Conservation (phyloP, 2,113 vertebrate genomes). For the Bubo blakistoni region DNA sequence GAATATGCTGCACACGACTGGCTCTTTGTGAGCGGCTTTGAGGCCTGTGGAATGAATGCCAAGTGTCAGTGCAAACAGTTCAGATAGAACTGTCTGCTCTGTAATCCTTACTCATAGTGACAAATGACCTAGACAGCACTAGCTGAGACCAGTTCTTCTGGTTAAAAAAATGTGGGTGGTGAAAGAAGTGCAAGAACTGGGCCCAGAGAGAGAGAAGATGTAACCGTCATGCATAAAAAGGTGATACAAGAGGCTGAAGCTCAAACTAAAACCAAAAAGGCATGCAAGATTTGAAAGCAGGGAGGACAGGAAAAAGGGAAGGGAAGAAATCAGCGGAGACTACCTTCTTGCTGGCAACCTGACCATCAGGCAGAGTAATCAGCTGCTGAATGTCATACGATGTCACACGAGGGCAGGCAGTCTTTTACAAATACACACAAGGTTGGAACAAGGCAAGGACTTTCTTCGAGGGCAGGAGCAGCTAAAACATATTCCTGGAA, state of each 20-base stretch:
- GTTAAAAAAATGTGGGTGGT: not conserved
- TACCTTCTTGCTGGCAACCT: not conserved
- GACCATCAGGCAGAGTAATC: not conserved
- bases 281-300: not conserved
- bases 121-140: not conserved
- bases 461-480: not conserved
- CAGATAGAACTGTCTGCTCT: not conserved
- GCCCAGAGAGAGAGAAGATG: not conserved
- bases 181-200: not conserved
- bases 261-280: not conserved
- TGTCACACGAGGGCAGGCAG: not conserved
- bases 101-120: not conserved
- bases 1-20: fast-evolving
- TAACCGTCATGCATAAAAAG: not conserved
- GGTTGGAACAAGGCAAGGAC: not conserved
- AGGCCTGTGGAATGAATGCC: not conserved
- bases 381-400: not conserved
- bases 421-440: not conserved
- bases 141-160: not conserved
- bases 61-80: not conserved
- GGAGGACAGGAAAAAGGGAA: not conserved
- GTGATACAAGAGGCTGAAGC: not conserved
- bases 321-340: not conserved
- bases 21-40: not conserved
- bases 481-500: not conserved